A percentile compares a stretch with the other conserved stretches of the same genome.
Conservation (phyloP, 2,797 vertebrate genomes). For the Buceros bicornis region DNA sequence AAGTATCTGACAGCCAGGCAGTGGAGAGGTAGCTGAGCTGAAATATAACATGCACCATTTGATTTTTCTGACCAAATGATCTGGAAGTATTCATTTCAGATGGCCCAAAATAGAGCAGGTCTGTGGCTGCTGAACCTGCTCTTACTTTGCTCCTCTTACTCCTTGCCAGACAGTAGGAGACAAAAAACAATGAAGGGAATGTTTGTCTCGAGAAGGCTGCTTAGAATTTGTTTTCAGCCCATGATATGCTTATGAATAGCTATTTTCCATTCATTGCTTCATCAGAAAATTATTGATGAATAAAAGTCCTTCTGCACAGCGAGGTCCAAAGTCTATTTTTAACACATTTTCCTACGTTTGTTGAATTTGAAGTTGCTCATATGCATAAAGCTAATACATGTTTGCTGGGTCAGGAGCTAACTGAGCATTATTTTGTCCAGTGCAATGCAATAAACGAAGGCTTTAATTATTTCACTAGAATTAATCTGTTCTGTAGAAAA, state of each 20-base stretch:
- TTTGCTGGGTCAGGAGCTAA: background rate
- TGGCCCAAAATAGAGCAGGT: background rate
- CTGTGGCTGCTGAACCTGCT: background rate
- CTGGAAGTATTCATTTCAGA: background rate
- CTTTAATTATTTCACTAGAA: slow-evolving; percentile 7
- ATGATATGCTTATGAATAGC: background rate
- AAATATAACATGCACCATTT: background rate
- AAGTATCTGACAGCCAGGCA: background rate
- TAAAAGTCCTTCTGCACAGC: background rate
- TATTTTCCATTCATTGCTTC: background rate
- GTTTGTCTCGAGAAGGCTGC: background rate
- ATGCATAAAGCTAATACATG: background rate
- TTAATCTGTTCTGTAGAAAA: background rate
- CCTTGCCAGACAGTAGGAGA: background rate
- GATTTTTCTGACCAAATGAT: background rate
- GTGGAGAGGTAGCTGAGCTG: background rate
- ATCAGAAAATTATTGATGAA: background rate
- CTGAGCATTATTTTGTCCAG: background rate
- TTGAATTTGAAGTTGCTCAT: background rate
- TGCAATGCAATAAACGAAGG: background rate
- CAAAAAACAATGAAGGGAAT: fast-evolving
- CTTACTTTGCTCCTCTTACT: background rate
- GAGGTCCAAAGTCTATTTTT: background rate
- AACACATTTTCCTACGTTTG: background rate
- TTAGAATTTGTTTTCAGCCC: background rate